Percentiles rank a stretch among this genome's conserved stretches.
These are phyloP conservation scores for Oreochromis tanganicae DNA, from an alignment of 2,113 vertebrate genomes.

Conservation along the genomic window DNA sequence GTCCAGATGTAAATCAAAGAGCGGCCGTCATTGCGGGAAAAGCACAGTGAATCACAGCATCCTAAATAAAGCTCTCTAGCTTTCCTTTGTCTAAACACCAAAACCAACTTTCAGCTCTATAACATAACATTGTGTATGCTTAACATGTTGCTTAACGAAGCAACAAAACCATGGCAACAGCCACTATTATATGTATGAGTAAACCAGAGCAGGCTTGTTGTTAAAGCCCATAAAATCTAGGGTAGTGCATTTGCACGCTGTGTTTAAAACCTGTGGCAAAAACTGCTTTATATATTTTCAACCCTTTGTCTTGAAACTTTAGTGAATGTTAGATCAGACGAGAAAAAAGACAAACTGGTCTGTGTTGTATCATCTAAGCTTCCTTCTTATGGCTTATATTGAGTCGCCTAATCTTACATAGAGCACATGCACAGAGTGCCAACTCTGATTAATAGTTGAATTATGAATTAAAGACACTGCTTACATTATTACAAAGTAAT, in stretches of 20 bases:
- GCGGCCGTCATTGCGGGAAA: slow-evolving; percentile 9
- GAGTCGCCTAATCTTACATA: background rate
- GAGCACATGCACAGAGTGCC: background rate
- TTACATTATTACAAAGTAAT: background rate
- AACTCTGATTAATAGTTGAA: background rate
- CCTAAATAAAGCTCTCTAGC: slow-evolving; percentile 43
- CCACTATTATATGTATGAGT: slow-evolving; percentile 25
- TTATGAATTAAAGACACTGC: background rate
- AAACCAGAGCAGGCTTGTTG: slow-evolving; percentile 2
- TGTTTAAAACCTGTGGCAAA: background rate
- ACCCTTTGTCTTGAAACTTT: background rate
- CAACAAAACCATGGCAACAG: slow-evolving; percentile 54
- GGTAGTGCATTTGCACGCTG: background rate
- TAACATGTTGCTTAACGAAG: slow-evolving; percentile 47
- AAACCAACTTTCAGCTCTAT: slow-evolving; percentile 24
- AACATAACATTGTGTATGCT: slow-evolving; percentile 28
- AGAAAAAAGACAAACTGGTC: background rate
- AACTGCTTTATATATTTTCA: background rate
- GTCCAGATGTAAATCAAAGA: slow-evolving; percentile 36
- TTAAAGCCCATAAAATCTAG: slow-evolving; percentile 4
- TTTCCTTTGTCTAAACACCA: slow-evolving; percentile 55
- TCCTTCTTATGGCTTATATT: background rate
- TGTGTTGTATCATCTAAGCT: background rate
- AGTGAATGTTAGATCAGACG: background rate
- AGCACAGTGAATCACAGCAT: slow-evolving; percentile 23